Conservation (phyloP, 2,797 vertebrate species). For the Cyclura pinguis region DNA sequence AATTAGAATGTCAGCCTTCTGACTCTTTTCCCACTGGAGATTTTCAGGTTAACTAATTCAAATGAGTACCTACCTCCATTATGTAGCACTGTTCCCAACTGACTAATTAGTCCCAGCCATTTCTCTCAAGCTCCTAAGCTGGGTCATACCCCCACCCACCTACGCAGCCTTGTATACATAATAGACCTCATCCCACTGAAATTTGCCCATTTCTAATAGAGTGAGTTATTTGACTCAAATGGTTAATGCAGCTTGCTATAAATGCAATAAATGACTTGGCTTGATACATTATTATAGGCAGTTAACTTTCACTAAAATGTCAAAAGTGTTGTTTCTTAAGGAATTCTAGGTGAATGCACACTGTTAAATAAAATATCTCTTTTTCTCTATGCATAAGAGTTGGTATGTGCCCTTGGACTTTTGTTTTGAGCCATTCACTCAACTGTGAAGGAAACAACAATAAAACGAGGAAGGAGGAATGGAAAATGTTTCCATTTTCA, state of each 20-base stretch:
- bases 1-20: conserved; percentile 2
- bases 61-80: neutral
- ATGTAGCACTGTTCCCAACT: conserved; percentile 30
- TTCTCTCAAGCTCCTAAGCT: neutral
- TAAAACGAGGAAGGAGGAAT: neutral
- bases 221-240: neutral
- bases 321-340: neutral
- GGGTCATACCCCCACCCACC: neutral
- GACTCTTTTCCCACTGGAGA: conserved; percentile 1
- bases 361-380: neutral
- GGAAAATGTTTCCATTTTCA: neutral
- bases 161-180: neutral
- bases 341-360: neutral
- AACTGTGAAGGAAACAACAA: neutral
- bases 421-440: neutral
- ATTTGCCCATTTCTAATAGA: conserved; percentile 23
- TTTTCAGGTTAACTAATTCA: conserved; percentile 27
- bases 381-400: neutral
- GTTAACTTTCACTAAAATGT: conserved; percentile 45
- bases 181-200: conserved; percentile 38
- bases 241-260: neutral
- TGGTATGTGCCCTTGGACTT: neutral
- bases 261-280: neutral
- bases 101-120: conserved; percentile 44
- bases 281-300: conserved; percentile 13